Percentiles rank a stretch among this genome's conserved stretches.
Conservation (phyloP, 2,113 vertebrate species). For the Trogon surrucura region DNA sequence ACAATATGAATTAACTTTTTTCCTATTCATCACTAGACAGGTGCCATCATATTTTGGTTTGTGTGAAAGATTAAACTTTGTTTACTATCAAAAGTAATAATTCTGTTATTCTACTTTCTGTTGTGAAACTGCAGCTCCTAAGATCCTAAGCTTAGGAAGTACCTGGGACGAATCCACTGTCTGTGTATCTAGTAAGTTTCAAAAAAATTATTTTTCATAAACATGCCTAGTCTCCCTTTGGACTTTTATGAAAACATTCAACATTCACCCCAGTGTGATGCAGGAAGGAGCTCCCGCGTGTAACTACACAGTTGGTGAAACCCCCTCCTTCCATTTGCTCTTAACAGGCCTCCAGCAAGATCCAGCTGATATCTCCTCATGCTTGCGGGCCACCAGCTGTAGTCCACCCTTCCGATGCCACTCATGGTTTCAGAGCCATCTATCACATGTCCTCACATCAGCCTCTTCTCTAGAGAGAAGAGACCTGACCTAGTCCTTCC, state of each 20-base stretch:
- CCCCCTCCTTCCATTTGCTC: not conserved
- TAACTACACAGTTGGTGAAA: not conserved
- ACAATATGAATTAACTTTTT: not conserved
- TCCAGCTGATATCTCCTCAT: not conserved
- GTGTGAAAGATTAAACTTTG: not conserved
- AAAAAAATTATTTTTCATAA: not conserved
- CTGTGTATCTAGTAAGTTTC: not conserved
- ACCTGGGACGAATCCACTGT: not conserved
- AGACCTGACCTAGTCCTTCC: not conserved
- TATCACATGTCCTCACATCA: not conserved
- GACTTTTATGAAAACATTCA: not conserved
- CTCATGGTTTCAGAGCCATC: not conserved
- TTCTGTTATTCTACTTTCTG: not conserved
- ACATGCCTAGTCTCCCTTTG: not conserved
- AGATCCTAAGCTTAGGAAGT: not conserved
- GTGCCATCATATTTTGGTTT: not conserved
- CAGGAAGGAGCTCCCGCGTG: accelerated
- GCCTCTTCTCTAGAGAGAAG: not conserved
- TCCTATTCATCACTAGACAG: not conserved
- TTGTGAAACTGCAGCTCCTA: not conserved
- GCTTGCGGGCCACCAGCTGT: not conserved
- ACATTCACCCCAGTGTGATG: not conserved
- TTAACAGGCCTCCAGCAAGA: not conserved
- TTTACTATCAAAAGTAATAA: not conserved
- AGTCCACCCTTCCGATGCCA: not conserved